These are phyloP conservation scores for Sebastes cheni DNA, from an alignment of 2,797 vertebrate species.

Conservation along the genomic window DNA sequence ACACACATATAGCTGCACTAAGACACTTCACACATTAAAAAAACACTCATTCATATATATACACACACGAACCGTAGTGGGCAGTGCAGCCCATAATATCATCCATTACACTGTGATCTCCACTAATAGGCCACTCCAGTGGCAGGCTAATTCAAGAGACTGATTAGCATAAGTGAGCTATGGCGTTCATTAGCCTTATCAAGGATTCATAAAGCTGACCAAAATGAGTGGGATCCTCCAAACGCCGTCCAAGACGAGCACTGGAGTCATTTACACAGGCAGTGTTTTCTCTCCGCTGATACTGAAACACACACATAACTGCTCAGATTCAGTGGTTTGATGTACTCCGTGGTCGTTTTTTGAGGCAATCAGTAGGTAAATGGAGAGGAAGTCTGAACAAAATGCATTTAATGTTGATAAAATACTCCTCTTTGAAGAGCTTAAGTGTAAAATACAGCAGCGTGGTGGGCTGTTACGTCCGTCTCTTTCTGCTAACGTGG, in stretches of 20 bases:
- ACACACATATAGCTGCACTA: background rate
- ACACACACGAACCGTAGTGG: background rate
- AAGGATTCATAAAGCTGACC: constrained; percentile 55
- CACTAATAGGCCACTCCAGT: constrained; percentile 48
- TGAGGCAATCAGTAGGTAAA: background rate
- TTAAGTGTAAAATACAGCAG: background rate
- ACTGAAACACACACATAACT: background rate
- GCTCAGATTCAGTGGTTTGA: background rate
- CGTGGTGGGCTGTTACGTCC: too few relatives aligned
- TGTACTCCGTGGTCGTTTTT: background rate
- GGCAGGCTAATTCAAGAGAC: constrained; percentile 54
- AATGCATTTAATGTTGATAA: background rate
- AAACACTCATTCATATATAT: background rate
- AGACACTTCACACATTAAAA: background rate
- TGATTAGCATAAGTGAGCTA: constrained; percentile 69
- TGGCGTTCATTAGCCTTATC: constrained; percentile 65
- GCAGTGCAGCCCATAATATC: constrained; percentile 13
- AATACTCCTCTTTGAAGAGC: background rate
- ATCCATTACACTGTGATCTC: constrained; percentile 59
- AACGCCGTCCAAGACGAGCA: background rate
- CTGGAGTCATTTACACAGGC: constrained; percentile 12
- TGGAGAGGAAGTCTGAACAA: background rate
- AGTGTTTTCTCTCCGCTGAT: background rate
- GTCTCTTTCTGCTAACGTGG: background rate
- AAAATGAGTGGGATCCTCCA: constrained; percentile 36